Conservation (phyloP, 2,113 vertebrate species). For the Aramus guarauna region DNA sequence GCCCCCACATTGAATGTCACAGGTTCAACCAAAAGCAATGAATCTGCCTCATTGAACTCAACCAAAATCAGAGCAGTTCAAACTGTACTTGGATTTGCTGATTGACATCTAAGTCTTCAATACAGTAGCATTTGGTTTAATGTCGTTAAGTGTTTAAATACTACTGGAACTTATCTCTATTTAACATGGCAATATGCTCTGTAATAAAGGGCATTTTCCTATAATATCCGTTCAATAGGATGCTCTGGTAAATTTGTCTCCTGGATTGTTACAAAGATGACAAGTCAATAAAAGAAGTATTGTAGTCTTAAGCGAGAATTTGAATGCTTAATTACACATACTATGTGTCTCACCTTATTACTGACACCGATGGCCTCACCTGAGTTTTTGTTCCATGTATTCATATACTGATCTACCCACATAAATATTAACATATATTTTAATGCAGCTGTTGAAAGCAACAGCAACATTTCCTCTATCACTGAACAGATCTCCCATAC, state of each 20-base stretch:
- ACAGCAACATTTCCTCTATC: neutral
- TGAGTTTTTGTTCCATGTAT: neutral
- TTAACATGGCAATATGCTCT: neutral
- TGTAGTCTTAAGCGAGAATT: neutral
- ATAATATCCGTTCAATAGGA: neutral
- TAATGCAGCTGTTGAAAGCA: neutral
- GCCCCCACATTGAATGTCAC: neutral
- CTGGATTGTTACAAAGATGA: neutral
- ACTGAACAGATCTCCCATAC: neutral
- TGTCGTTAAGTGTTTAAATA: neutral
- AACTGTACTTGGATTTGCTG: neutral
- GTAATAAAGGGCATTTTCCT: neutral
- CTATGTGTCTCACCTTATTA: neutral
- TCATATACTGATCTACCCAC: neutral
- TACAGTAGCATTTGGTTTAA: neutral
- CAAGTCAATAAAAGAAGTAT: conserved; percentile 51
- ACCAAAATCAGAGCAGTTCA: neutral
- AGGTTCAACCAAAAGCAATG: neutral
- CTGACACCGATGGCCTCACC: conserved; percentile 9
- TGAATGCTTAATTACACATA: conserved; percentile 28
- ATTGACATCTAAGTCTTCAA: neutral
- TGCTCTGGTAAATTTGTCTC: conserved; percentile 13
- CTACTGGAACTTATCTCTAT: neutral
- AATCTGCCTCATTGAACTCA: neutral
- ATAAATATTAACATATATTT: neutral